phyloP scores from a whole-genome alignment of 2,113 vertebrate genomes.

The Microcebus griseorufus region DNA sequence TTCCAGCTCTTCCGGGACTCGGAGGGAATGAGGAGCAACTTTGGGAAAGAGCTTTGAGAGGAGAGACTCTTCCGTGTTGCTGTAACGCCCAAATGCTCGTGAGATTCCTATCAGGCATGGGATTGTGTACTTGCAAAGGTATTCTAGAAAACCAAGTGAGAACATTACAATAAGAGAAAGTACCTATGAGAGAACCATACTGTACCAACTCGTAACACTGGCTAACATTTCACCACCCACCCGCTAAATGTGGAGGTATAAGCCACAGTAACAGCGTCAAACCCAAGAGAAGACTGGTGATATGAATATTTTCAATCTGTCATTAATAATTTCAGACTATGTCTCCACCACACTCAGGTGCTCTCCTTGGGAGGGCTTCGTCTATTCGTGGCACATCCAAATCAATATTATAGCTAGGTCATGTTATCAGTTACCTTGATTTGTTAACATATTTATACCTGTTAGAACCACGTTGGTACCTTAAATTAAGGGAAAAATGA shows the following conservation, averaged over 20 bases:
- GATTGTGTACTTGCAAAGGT: conserved; percentile 93
- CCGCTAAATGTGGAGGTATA: background rate
- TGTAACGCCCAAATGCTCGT: conserved; percentile 95
- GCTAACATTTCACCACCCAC: background rate
- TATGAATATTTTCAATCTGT: background rate
- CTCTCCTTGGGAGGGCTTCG: background rate
- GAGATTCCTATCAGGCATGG: conserved; percentile 94
- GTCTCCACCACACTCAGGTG: background rate
- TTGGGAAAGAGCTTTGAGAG: conserved; percentile 95
- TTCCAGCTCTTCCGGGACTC: conserved; percentile 90
- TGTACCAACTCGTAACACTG: background rate
- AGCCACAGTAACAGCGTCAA: background rate
- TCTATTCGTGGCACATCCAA: background rate
- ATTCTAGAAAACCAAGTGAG: conserved; percentile 85
- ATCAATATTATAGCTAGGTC: background rate
- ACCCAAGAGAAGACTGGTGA: background rate
- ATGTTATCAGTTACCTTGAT: background rate
- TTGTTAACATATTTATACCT: background rate
- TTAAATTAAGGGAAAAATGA: background rate
- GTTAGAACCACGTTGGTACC: background rate
- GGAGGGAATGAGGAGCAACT: conserved; percentile 85
- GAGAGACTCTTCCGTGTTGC: conserved; percentile 92
- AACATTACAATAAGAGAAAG: background rate
- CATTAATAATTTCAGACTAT: background rate
- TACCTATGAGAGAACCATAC: background rate